Conservation (phyloP, 2,113 vertebrate species). For the Ginglymostoma cirratum region DNA sequence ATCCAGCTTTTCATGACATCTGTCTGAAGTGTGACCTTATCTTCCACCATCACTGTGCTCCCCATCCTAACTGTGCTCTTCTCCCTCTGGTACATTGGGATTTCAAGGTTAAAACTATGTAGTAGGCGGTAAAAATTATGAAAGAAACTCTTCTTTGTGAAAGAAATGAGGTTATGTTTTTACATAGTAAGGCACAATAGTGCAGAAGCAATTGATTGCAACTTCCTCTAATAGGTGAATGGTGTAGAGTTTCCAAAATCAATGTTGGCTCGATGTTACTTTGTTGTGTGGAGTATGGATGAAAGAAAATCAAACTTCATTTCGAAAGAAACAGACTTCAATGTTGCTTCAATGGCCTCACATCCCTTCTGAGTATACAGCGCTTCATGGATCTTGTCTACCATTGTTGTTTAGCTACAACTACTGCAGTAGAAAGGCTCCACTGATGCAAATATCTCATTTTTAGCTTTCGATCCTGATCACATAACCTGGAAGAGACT, state of each 20-base stretch:
- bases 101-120: neutral
- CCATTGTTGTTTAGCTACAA: neutral
- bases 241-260: neutral
- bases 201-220: neutral
- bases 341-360: neutral
- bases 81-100: neutral
- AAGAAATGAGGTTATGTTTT: neutral
- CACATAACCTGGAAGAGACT: neutral
- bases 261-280: neutral
- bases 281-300: neutral
- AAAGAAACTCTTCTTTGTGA: neutral
- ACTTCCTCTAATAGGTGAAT: neutral
- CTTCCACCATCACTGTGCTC: neutral
- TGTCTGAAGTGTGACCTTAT: neutral
- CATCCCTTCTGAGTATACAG: neutral
- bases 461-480: neutral
- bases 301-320: neutral
- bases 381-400: neutral
- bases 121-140: neutral
- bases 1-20: neutral
- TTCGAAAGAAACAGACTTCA: neutral
- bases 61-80: neutral
- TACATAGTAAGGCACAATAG: neutral
- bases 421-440: neutral
- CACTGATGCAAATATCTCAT: too few species aligned